A percentile compares a stretch with the other conserved stretches of the same genome.
Evolutionary conservation across 2,888 invertebrate species (phyloP).

Genomic region (Napeogenes sylphis): DNA sequence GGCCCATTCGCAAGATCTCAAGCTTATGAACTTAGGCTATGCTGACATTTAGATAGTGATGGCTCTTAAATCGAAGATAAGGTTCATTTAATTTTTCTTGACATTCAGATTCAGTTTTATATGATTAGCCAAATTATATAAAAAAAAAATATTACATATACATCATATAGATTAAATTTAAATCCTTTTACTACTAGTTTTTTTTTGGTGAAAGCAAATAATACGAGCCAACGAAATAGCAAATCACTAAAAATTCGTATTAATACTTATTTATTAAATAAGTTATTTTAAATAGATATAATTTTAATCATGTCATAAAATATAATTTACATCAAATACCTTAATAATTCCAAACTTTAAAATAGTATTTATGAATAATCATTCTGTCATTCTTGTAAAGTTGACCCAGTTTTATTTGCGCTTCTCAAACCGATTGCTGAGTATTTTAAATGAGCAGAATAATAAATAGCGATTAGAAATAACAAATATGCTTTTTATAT

Average conservation of each 20-base stretch:
- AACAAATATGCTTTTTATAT: conserved; percentile 10
- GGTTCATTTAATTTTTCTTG: conserved; percentile 14
- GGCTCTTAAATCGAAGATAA: conserved; percentile 11
- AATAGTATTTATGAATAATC: no score
- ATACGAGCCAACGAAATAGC: no score
- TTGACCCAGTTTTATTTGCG: conserved; percentile 25
- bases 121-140: neutral
- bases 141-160: no score
- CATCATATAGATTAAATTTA: no score
- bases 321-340: no score
- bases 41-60: conserved; percentile 18
- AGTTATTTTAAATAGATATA: no score
- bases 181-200: no score
- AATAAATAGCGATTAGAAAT: conserved; percentile 31
- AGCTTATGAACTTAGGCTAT: conserved; percentile 17
- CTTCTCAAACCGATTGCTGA: conserved; percentile 24
- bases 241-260: no score
- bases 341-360: no score
- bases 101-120: neutral
- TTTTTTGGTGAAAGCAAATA: no score
- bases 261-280: no score
- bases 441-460: conserved; percentile 25
- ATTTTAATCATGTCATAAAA: neutral
- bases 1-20: conserved; percentile 28
- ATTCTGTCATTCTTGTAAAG: no score